phyloP scores from a whole-genome alignment of 2,797 vertebrate genomes.

The Helicolenus hilgendorfi region DNA sequence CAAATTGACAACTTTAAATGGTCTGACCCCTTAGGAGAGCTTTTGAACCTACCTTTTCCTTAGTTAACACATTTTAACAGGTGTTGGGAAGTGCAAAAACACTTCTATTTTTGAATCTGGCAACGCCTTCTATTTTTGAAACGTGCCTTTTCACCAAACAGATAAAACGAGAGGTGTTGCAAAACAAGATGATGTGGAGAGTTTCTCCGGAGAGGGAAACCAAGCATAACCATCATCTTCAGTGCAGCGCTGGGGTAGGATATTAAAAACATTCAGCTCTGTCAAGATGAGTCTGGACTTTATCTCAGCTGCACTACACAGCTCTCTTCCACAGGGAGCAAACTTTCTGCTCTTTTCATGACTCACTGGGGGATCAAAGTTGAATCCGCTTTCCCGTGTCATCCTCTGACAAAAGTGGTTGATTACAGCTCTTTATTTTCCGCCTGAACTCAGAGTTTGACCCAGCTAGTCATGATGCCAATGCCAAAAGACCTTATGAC shows the following conservation, averaged over 20 bases:
- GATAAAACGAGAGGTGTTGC: constrained; percentile 50
- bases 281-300: constrained; percentile 20
- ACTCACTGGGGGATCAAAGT: constrained; percentile 52
- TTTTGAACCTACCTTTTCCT: not conserved
- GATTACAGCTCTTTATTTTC: constrained; percentile 36
- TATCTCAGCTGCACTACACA: constrained; percentile 21
- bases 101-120: constrained; percentile 59
- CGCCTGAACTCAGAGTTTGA: constrained; percentile 27
- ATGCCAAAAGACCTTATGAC: not conserved
- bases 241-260: constrained; percentile 16
- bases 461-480: not conserved
- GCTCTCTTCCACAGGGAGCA: constrained; percentile 23
- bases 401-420: constrained; percentile 8
- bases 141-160: constrained; percentile 42
- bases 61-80: not conserved
- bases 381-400: constrained; percentile 36
- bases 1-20: not conserved
- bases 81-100: constrained; percentile 41
- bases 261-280: constrained; percentile 42
- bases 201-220: constrained; percentile 50
- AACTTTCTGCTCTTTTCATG: constrained; percentile 29
- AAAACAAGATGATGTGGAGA: constrained; percentile 47
- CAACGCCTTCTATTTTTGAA: constrained; percentile 70
- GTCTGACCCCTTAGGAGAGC: not conserved
- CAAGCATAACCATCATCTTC: constrained; percentile 43